Base-by-base conservation (phyloP, 2,113 vertebrate species). In the Stercorarius parasiticus region DNA sequence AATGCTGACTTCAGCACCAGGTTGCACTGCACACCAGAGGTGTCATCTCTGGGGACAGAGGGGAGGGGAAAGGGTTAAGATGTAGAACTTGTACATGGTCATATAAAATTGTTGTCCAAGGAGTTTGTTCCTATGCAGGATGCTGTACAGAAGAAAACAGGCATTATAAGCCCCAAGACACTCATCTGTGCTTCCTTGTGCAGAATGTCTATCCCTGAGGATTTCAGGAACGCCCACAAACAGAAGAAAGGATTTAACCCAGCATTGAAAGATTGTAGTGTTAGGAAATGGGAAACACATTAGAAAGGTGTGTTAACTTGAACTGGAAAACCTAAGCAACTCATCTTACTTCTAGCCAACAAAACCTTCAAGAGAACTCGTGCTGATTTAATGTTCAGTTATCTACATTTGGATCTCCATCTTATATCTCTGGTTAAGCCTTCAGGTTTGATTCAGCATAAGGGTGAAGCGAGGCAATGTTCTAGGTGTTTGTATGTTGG, bases 241-340 rank as follows among this genome's bases (percentile, higher is more conserved):
- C 66, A 76, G 67, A 70, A 96, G 81, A 96, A 92, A 92, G 80
- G 77, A 93, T 86, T 95, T 90, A 92, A 62, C 47, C 56, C 56
- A 43, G 56, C 29, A 69, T 2, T 93, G 82, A 81, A 83, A 90
- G 50, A 62, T 59, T 27, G 38, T 64, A 82, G 69, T 55, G 36
- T 84, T 93, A 84, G 61, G 69, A 93, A 84, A 84, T 88, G 77
- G 94, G 90, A 97, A 88, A 93, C 49, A 77, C 64, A 90, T 96
- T 78, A 92, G n/a, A 96, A 95, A 70, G 21, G 26, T 76, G 34
- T 90, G 40, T 87, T 88, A 93, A 92, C 26, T 27, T 10, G 21
- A 92, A 27, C 52, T 94, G 86, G 77, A 92, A 97, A 92, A 95
- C 52, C 25, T 71, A 82, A 92, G 61, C 34, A 89, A 86, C 34